Percentiles rank a stretch among this genome's conserved stretches.
These are phyloP conservation scores for Ennomos quercinarius DNA, from an alignment of 2,888 invertebrate genomes.

Conservation along the genomic window DNA sequence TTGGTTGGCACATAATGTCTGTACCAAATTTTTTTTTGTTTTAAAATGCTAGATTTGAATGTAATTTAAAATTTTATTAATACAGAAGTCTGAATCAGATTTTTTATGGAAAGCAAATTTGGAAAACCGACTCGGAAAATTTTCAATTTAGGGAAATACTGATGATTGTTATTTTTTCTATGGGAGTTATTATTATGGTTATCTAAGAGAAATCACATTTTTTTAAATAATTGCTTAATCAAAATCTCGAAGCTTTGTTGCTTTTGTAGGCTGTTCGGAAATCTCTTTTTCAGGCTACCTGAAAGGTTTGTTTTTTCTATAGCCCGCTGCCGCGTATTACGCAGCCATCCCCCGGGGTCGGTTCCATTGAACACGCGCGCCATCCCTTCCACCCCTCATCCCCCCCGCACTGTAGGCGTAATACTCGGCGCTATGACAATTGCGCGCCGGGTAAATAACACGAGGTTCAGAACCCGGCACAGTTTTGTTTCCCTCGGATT, in stretches of 20 bases:
- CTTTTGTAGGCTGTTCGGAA: no score
- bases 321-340: constrained; percentile 9
- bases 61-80: no score
- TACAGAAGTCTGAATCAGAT: no score
- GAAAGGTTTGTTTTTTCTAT: no score
- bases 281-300: no score
- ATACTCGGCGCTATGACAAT: constrained; percentile 11
- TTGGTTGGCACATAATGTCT: no score
- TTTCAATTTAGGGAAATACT: not conserved
- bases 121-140: not conserved
- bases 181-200: no score
- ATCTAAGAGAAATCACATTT: no score
- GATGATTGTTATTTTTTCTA: not conserved
- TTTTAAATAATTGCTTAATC: no score
- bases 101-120: not conserved
- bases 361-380: constrained; percentile 35
- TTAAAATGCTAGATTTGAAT: no score
- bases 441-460: constrained; percentile 12
- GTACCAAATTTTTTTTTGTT: no score
- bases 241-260: no score
- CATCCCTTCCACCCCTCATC: not conserved
- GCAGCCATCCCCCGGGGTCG: constrained; percentile 7
- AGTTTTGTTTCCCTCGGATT: not conserved
- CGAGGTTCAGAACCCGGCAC: not conserved
- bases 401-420: constrained; percentile 16